Conservation (phyloP, 2,113 vertebrate genomes). For the Heptranchias perlo region DNA sequence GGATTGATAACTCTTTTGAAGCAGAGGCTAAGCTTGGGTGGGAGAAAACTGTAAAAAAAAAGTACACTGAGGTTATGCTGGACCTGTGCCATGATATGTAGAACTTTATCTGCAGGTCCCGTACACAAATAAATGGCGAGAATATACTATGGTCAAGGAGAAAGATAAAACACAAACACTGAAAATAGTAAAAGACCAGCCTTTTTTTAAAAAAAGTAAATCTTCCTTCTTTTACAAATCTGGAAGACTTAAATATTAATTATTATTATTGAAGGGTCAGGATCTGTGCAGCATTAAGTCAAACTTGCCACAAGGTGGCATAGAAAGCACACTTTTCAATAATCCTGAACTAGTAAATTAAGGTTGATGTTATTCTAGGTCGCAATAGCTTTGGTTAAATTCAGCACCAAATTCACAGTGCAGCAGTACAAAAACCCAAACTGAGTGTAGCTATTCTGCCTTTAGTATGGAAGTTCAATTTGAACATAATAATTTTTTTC, state of each 20-base stretch:
- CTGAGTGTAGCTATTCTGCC: background rate
- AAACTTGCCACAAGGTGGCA: slow-evolving; percentile 21
- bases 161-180: background rate
- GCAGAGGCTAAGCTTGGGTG: background rate
- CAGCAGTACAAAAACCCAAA: background rate
- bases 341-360: background rate
- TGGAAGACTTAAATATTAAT: no score
- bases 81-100: background rate
- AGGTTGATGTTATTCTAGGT: background rate
- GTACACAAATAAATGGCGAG: background rate
- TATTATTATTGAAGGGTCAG: background rate
- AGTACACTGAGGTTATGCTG: background rate
- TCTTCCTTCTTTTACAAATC: no score
- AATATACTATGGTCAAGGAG: background rate
- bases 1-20: background rate
- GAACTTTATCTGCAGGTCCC: background rate
- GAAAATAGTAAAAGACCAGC: background rate
- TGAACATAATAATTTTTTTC: background rate
- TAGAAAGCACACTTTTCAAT: background rate
- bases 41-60: background rate
- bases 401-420: background rate
- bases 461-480: background rate
- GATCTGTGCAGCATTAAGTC: background rate
- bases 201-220: no score
- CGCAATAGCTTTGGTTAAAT: background rate